A percentile compares a stretch with the other conserved stretches of the same genome.
Evolutionary conservation across 2,888 invertebrate genomes (phyloP).

Genomic region (Chrysodeixis includens): DNA sequence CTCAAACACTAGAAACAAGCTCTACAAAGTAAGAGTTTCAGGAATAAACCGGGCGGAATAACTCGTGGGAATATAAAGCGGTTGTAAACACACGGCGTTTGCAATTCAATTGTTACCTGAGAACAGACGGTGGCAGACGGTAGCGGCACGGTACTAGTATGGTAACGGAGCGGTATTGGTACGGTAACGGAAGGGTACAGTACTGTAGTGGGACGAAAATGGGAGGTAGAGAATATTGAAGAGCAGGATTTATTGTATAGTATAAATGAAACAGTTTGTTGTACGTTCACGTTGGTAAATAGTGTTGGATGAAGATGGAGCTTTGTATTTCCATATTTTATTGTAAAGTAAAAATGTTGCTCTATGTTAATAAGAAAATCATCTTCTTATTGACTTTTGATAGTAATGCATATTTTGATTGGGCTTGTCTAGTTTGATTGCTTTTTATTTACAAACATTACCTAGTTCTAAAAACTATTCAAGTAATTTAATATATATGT

Average conservation of each 20-base stretch:
- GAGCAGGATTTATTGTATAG: not conserved
- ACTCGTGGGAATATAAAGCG: slow-evolving; percentile 41
- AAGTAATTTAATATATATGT: no score
- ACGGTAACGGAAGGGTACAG: no score
- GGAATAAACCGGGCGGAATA: slow-evolving; percentile 7
- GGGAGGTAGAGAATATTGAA: not conserved
- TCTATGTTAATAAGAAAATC: not conserved
- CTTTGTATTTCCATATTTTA: not conserved
- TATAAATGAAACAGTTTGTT: not conserved
- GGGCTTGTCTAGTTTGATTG: no score
- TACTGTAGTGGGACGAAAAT: no score
- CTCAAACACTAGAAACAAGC: not conserved
- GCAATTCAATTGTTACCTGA: slow-evolving; percentile 57
- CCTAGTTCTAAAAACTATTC: no score
- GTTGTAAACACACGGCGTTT: slow-evolving; percentile 50
- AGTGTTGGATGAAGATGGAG: not conserved
- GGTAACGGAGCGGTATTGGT: no score
- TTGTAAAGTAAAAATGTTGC: not conserved
- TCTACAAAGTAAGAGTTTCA: slow-evolving; percentile 3
- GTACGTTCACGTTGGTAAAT: not conserved
- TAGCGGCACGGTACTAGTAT: not conserved
- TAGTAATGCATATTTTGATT: no score
- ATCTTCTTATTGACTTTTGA: no score
- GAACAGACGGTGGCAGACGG: slow-evolving; percentile 9
- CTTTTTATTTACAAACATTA: no score